These are phyloP conservation scores for Drosophila nr. medialis DNA, from an alignment of 2,888 invertebrate genomes.

Conservation along the genomic window DNA sequence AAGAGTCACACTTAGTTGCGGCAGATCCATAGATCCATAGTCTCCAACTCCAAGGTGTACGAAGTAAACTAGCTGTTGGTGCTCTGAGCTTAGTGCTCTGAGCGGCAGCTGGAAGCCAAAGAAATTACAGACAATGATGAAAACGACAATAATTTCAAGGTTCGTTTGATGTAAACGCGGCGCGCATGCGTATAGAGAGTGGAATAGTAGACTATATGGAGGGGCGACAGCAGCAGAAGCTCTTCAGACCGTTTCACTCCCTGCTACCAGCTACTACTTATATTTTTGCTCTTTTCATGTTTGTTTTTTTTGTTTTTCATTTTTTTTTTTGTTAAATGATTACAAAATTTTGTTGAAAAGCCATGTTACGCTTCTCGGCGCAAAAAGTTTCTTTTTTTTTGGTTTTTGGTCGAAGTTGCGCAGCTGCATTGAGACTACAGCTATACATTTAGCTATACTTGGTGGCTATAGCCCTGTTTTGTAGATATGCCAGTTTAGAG, in stretches of 20 bases:
- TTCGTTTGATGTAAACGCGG: slow-evolving; percentile 82
- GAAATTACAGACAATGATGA: slow-evolving; percentile 77
- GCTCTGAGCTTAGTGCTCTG: slow-evolving; percentile 8
- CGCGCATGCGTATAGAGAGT: slow-evolving; percentile 69
- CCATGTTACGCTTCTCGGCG: slow-evolving; percentile 78
- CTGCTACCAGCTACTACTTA: slow-evolving; percentile 45
- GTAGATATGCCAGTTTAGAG: slow-evolving; percentile 19
- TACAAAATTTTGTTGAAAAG: slow-evolving; percentile 80
- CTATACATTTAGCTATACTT: slow-evolving; percentile 10
- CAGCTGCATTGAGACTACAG: slow-evolving; percentile 60
- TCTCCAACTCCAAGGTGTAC: slow-evolving; percentile 23
- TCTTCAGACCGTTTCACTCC: slow-evolving; percentile 59
- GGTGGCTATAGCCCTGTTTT: slow-evolving; percentile 21
- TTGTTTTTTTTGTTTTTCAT: slow-evolving; percentile 15
- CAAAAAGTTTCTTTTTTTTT: slow-evolving; percentile 77
- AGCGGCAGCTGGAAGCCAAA: slow-evolving; percentile 54
- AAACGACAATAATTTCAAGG: slow-evolving; percentile 84
- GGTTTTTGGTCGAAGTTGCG: slow-evolving; percentile 57
- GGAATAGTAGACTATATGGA: neutral
- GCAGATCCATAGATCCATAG: slow-evolving; percentile 41
- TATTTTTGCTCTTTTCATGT: slow-evolving; percentile 23
- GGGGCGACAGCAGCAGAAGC: slow-evolving; percentile 19
- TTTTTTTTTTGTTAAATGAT: slow-evolving; percentile 70
- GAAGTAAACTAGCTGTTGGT: slow-evolving; percentile 16
- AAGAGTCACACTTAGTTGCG: slow-evolving; percentile 65